Percentiles rank a stretch among this genome's conserved stretches.
phyloP scores from a whole-genome alignment of 1,140 invertebrate genomes.

The Coboldia fuscipes region DNA sequence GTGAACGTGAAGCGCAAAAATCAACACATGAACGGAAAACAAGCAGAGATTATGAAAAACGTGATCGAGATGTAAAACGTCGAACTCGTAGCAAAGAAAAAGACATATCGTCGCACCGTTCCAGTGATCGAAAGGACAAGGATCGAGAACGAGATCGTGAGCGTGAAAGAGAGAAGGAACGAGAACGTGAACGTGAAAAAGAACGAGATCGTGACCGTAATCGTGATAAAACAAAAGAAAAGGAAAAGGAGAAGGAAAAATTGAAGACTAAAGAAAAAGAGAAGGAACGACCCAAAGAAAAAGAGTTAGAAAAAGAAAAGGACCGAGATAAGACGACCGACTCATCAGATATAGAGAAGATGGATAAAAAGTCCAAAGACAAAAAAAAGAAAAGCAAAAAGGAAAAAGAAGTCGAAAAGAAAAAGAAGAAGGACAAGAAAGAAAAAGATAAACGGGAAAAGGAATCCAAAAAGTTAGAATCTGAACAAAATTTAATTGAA shows the following conservation, averaged over 20 bases:
- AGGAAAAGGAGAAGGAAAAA: constrained; percentile 24
- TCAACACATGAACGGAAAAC: too few relatives aligned
- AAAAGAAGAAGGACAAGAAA: constrained; percentile 25
- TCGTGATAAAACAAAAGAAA: constrained; percentile 20
- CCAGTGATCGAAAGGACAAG: constrained; percentile 5
- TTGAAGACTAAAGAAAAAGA: constrained; percentile 19
- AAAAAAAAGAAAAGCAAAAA: constrained; percentile 29
- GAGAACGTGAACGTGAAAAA: constrained; percentile 17
- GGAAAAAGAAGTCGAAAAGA: constrained; percentile 29
- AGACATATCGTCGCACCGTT: too few relatives aligned
- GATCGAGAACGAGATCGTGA: constrained; percentile 12
- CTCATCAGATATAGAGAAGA: constrained; percentile 20
- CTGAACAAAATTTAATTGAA: constrained; percentile 20
- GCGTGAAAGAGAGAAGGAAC: constrained; percentile 9
- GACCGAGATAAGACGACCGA: constrained; percentile 23
- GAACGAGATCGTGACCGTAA: constrained; percentile 20
- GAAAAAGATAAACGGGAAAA: constrained; percentile 24
- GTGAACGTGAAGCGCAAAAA: too few relatives aligned
- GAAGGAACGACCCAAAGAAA: constrained; percentile 24
- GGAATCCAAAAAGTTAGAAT: constrained; percentile 21
- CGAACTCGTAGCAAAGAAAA: constrained; percentile 10
- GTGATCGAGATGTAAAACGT: not conserved
- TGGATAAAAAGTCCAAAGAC: constrained; percentile 28
- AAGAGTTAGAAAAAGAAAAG: constrained; percentile 19
- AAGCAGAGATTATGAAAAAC: not conserved